phyloP scores from a whole-genome alignment of 2,113 vertebrate genomes.

The Hyla sarda region DNA sequence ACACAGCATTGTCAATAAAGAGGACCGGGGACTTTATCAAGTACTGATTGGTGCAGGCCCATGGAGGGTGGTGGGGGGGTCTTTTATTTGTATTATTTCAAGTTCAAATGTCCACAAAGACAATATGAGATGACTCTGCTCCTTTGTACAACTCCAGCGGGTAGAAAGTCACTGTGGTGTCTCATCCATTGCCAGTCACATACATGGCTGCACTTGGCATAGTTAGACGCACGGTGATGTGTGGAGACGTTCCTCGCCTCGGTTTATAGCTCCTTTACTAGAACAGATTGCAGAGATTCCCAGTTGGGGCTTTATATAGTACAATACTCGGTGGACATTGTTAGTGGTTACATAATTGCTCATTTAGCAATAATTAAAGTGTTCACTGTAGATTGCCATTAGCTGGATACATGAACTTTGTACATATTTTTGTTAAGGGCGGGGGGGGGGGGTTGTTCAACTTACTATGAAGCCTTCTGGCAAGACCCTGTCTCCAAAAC shows the following conservation, averaged over 20 bases:
- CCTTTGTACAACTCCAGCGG: neutral
- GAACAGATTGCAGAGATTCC: constrained; percentile 34
- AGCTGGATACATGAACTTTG: neutral
- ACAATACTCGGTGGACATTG: constrained; percentile 34
- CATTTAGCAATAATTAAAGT: constrained; percentile 25
- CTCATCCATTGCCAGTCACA: neutral
- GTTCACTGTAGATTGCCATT: neutral
- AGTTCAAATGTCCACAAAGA: too few species aligned
- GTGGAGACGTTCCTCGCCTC: neutral
- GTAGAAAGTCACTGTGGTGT: neutral
- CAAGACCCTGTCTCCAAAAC: too few species aligned
- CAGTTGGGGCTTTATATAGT: constrained; percentile 44
- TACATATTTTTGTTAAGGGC: neutral
- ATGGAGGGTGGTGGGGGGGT: too few species aligned
- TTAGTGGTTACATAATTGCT: constrained; percentile 39
- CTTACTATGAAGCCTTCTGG: too few species aligned
- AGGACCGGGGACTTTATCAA: neutral
- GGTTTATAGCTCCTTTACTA: constrained; percentile 10
- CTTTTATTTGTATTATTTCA: too few species aligned
- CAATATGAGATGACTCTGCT: neutral
- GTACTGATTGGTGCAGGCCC: neutral
- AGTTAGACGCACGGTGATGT: neutral
- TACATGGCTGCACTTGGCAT: neutral
- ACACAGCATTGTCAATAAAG: too few species aligned
- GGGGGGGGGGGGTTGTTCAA: too few species aligned